Evolutionary conservation across 2,888 invertebrate genomes (phyloP), one percentile per base, ranked within the genome.

Genomic region (Dicyrtoma fusca): DNA sequence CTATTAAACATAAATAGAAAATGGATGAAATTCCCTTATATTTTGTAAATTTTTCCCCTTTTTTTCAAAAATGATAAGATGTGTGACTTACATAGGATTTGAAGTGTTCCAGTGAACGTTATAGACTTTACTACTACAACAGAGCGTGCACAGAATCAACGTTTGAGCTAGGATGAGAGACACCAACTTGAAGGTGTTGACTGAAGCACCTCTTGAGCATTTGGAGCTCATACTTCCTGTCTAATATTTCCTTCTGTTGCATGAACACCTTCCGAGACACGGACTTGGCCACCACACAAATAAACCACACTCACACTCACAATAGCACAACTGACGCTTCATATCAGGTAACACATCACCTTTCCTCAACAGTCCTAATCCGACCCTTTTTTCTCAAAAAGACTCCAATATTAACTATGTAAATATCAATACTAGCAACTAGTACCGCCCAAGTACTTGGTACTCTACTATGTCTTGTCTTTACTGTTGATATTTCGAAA

Each of bases 81-180:
- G 14, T 14, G 51, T 13, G 34, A 77, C 79, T 79, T 79, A 79
- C 79, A 79, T 79, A 14, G 77, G 77, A 65, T 79, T 79, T 69
- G 79, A 77, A n/a, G 79, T 79, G 74, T 79, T 79, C 79, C 79
- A 79, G 69, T 78, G 77, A 73, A 79, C 78, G 76, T 79, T 78
- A 75, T 75, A 78, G 72, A 79, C 79, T 76, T 79, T 79, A 72
- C 78, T 77, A 76, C 76, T 76, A 73, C 79, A 79, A 74, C 79
- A 79, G 76, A 79, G 74, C 71, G 79, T 76, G 75, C 78, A 79
- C 77, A 79, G 76, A 72, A 78, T 76, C 61, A 79, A 72, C 64
- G 76, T 76, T 75, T 76, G 76, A 75, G 76, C 76, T 69, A 79
- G 74, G 73, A 77, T 79, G 76, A 79, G 76, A 77, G 79, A 73